Evolutionary conservation across 37 sponge, comb jelly and placozoan genomes (phyloP).

Genomic region (Theonella swinhoei): DNA sequence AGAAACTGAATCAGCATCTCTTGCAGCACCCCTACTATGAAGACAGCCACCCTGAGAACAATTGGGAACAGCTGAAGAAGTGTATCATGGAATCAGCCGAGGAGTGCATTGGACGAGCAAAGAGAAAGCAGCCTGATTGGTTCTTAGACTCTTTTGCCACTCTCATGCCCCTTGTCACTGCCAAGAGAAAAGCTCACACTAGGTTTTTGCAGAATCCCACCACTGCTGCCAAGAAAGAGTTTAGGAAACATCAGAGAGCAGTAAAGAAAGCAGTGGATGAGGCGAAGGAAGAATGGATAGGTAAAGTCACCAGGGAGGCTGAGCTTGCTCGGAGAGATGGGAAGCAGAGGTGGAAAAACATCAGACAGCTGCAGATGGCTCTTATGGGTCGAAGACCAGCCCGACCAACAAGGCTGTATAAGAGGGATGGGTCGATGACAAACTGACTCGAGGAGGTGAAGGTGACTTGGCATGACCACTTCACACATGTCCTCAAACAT

Average conservation of each 20-base stretch:
- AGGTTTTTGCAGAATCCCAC: constrained; percentile 18
- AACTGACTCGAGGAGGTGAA: constrained; percentile 12
- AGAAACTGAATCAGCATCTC: constrained; percentile 1
- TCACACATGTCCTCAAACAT: constrained; percentile 8
- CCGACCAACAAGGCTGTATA: neutral
- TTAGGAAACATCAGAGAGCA: constrained; percentile 29
- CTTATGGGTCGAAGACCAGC: constrained; percentile 11
- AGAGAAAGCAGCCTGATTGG: constrained; percentile 56
- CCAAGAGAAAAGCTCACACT: constrained; percentile 34
- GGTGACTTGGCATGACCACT: constrained; percentile 20
- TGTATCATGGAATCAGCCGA: constrained; percentile 26
- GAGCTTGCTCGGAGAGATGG: constrained; percentile 7
- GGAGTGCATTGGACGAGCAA: constrained; percentile 4
- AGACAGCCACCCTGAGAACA: neutral
- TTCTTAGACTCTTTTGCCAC: constrained; percentile 18
- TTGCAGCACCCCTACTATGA: neutral
- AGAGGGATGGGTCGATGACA: constrained; percentile 3
- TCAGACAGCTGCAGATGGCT: no score
- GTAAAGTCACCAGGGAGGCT: constrained; percentile 11
- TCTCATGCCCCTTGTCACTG: constrained; percentile 29
- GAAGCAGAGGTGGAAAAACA: no score
- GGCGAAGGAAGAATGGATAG: constrained; percentile 29
- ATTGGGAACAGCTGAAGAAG: neutral
- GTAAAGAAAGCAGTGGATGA: no score
- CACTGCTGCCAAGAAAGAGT: neutral